A percentile compares a stretch with the other conserved stretches of the same genome.
Evolutionary conservation across 2,888 invertebrate genomes (phyloP).

Genomic region (Drosophila macrospina): DNA sequence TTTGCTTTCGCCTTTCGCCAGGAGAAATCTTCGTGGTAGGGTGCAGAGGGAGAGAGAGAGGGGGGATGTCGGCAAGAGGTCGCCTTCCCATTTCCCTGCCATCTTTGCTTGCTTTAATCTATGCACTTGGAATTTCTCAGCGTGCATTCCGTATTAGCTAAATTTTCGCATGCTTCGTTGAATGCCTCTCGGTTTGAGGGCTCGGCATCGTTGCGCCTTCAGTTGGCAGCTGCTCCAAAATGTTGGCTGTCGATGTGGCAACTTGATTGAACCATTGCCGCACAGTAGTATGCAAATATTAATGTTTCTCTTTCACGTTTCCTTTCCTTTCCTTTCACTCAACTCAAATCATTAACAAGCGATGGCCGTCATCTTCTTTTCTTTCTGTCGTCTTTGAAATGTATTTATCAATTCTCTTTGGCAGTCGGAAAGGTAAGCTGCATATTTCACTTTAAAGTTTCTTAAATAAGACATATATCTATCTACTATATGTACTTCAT

Average conservation of each 20-base stretch:
- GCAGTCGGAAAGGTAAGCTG: not conserved
- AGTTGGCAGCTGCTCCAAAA: not conserved
- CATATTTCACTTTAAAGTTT: not conserved
- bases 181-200: constrained; percentile 42
- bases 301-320: not conserved
- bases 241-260: constrained; percentile 36
- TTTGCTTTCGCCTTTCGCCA: constrained; percentile 73
- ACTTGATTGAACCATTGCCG: constrained; percentile 53
- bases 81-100: not conserved
- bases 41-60: not conserved
- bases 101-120: constrained; percentile 59
- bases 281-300: constrained; percentile 48
- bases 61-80: no score
- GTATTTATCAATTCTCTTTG: constrained; percentile 1
- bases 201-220: constrained; percentile 1
- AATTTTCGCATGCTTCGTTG: constrained; percentile 77
- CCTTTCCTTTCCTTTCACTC: not conserved
- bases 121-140: constrained; percentile 76
- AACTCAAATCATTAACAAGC: not conserved
- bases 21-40: no score
- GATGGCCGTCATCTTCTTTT: not conserved
- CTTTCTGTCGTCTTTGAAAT: not conserved
- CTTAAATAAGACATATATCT: no score
- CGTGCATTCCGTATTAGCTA: constrained; percentile 78
- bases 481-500: not conserved